phyloP scores from a whole-genome alignment of 2,113 vertebrate genomes.

The Grus americana region DNA sequence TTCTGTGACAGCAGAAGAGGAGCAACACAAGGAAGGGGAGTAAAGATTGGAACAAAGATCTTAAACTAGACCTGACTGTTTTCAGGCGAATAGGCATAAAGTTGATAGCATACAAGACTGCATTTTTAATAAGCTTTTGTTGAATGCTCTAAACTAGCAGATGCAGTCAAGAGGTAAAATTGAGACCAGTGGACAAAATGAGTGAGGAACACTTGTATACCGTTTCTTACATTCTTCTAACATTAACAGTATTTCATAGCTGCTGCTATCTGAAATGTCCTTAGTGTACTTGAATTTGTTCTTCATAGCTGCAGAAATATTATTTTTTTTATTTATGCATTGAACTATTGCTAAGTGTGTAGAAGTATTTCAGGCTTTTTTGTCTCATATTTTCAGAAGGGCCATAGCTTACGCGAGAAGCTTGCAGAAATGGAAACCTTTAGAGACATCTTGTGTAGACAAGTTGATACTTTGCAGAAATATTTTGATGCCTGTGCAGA shows the following conservation, averaged over 20 bases:
- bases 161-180: neutral
- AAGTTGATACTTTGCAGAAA: constrained; percentile 85
- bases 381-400: constrained; percentile 83
- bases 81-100: neutral
- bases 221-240: neutral
- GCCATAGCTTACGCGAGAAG: constrained; percentile 94
- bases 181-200: neutral
- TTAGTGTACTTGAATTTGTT: neutral
- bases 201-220: neutral
- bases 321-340: neutral
- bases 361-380: neutral
- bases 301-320: neutral
- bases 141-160: neutral
- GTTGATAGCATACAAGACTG: neutral
- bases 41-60: neutral
- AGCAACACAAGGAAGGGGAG: neutral
- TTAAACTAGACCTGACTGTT: neutral
- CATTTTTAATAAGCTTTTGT: neutral
- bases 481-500: constrained; percentile 88
- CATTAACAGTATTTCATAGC: neutral
- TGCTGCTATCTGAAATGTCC: neutral
- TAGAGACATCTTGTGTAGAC: constrained; percentile 90
- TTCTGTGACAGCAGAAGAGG: neutral
- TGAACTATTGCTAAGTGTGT: neutral
- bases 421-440: constrained; percentile 99